phyloP scores from a whole-genome alignment of 2,888 invertebrate species.

The Tuberolachnus salignus region DNA sequence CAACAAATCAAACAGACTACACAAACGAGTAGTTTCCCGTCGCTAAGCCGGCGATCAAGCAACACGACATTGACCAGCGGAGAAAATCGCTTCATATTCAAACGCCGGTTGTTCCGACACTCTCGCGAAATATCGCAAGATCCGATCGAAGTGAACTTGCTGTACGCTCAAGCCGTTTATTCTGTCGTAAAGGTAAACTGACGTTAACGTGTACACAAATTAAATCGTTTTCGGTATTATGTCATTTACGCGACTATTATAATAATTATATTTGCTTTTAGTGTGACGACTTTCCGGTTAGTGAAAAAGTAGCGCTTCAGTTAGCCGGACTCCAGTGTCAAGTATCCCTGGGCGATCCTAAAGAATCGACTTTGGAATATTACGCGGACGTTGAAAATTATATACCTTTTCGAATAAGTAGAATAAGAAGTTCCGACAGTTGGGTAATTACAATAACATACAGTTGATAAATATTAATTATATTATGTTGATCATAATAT shows the following conservation, averaged over 20 bases:
- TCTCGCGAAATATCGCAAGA: constrained; percentile 90
- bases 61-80: constrained; percentile 80
- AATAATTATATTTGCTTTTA: constrained; percentile 63
- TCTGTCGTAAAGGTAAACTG: constrained; percentile 83
- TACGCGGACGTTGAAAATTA: constrained; percentile 91
- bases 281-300: constrained; percentile 93
- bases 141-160: constrained; percentile 89
- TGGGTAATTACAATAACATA: constrained; percentile 69
- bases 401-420: constrained; percentile 81
- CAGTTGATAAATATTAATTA: too few relatives aligned
- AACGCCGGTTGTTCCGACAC: constrained; percentile 85
- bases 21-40: constrained; percentile 65
- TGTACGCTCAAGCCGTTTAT: constrained; percentile 94
- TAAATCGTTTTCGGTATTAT: neutral
- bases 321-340: constrained; percentile 93
- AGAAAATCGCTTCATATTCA: constrained; percentile 90
- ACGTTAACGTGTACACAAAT: neutral
- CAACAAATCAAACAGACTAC: constrained; percentile 67
- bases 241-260: neutral
- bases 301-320: constrained; percentile 91
- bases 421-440: constrained; percentile 78
- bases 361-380: constrained; percentile 78
- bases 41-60: constrained; percentile 67
- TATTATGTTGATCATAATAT: too few relatives aligned
- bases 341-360: constrained; percentile 87